Base-by-base conservation (phyloP, 2,113 vertebrate genomes). In the Tinamus guttatus region DNA sequence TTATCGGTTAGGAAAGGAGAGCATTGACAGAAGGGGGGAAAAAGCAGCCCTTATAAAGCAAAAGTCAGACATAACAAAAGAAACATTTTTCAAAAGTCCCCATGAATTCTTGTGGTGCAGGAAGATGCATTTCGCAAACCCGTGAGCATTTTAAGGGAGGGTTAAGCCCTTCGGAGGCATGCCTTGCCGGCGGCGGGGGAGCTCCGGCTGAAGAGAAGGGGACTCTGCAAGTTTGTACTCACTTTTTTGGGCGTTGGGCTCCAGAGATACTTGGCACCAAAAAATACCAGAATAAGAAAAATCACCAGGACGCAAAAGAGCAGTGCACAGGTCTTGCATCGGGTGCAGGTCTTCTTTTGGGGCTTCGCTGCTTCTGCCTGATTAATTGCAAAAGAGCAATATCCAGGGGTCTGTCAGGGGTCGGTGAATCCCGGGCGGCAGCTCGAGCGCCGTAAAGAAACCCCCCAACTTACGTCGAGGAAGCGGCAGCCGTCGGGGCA, bases 191-290 rank as follows among this genome's bases (percentile, higher is more conserved):
- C 15, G 27, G 28, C 14, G 28, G 54, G 28, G 54, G 24, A 49
- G 78, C 30, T 89, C 67, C 56, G 19, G 21, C 45, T 68, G 59
- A 41, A 36, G 84, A 87, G 80, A 87, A 13, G 41, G 5, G 74
- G 1, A 4, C 86, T 62, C 25, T 30, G 38, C 96, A 93, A 77
- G 54, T 30, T 30, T 8, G 28, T 92, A 97, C 98, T 98, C 97
- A 98, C 98, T 96, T 98, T 98, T 94, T 97, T 96, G 41, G 98
- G 94, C 40, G 95, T 52, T 49, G 97, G 96, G 5, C 75, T 97
- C 98, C 97, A 97, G 82, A 98, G 97, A 77, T 98, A 96, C 47
- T 97, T 98, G 85, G 96, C 91, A 38, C 97, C 97, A 47, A 97
- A 96, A 91, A 98, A 95, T 8, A 98, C 81, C 87, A 98, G 91